phyloP scores from a whole-genome alignment of 2,888 invertebrate species.

The Pachliopta kotzebuea region DNA sequence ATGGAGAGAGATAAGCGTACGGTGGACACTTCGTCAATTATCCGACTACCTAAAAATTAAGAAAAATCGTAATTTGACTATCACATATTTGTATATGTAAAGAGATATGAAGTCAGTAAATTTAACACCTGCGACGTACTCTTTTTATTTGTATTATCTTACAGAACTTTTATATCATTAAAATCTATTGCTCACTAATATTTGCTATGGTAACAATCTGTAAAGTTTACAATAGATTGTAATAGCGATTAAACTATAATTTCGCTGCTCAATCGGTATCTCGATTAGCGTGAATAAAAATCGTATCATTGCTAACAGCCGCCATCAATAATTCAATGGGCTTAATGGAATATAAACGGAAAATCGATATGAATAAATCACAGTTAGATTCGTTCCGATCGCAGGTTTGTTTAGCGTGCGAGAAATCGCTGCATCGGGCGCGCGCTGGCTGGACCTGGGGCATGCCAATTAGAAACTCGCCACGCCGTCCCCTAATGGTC shows the following conservation, averaged over 20 bases:
- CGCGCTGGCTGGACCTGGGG: conserved; percentile 30
- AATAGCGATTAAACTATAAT: neutral
- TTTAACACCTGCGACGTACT: neutral
- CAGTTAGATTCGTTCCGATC: conserved; percentile 20
- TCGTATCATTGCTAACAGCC: conserved; percentile 5
- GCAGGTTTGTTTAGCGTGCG: conserved; percentile 51
- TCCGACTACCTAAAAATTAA: neutral
- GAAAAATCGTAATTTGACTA: neutral
- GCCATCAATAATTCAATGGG: conserved; percentile 6
- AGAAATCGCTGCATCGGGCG: conserved; percentile 54
- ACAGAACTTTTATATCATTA: no score
- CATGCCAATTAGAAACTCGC: conserved; percentile 60
- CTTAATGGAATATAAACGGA: conserved; percentile 7
- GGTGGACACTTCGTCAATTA: conserved; percentile 4
- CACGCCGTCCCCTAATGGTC: conserved; percentile 64
- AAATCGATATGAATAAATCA: conserved; percentile 19
- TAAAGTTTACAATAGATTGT: neutral
- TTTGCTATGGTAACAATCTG: neutral
- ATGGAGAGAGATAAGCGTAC: conserved; percentile 4
- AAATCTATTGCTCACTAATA: neutral
- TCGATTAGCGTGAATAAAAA: conserved; percentile 13
- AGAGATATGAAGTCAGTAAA: no score
- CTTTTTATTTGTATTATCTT: no score
- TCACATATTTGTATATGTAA: neutral
- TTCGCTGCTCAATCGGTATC: conserved; percentile 2